phyloP scores from a whole-genome alignment of 1,140 invertebrate species.

The Saxidomus purpurata region DNA sequence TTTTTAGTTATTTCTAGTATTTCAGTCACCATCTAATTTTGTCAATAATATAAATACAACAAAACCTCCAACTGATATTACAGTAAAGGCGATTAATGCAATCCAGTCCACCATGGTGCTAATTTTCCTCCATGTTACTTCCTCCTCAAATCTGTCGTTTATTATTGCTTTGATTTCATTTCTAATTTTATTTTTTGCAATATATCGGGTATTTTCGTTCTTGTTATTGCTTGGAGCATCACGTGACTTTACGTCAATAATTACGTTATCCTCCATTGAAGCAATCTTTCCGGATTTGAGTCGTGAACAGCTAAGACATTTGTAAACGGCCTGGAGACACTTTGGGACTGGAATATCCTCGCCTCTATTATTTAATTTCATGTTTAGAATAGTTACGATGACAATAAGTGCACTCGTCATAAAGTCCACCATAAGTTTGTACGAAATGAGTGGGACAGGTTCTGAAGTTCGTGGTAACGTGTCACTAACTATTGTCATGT shows the following conservation, averaged over 20 bases:
- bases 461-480: slow-evolving; percentile 89
- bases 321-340: not conserved
- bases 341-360: not conserved
- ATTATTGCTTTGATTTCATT: not conserved
- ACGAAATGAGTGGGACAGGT: slow-evolving; percentile 85
- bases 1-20: too few relatives aligned
- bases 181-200: not conserved
- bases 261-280: not conserved
- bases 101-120: slow-evolving; percentile 34
- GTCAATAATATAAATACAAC: too few relatives aligned
- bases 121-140: slow-evolving; percentile 52
- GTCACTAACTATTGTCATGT: slow-evolving; percentile 88
- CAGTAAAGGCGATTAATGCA: not conserved
- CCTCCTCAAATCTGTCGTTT: not conserved
- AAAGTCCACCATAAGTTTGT: slow-evolving; percentile 57
- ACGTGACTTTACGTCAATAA: not conserved
- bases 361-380: not conserved
- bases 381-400: slow-evolving; percentile 23
- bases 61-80: not conserved
- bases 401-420: slow-evolving; percentile 40
- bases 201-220: not conserved
- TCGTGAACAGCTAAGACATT: not conserved
- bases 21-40: too few relatives aligned
- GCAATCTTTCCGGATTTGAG: not conserved
- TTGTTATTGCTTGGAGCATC: not conserved